Conservation (phyloP, 2,888 invertebrate species). For the Bellardia bayeri region DNA sequence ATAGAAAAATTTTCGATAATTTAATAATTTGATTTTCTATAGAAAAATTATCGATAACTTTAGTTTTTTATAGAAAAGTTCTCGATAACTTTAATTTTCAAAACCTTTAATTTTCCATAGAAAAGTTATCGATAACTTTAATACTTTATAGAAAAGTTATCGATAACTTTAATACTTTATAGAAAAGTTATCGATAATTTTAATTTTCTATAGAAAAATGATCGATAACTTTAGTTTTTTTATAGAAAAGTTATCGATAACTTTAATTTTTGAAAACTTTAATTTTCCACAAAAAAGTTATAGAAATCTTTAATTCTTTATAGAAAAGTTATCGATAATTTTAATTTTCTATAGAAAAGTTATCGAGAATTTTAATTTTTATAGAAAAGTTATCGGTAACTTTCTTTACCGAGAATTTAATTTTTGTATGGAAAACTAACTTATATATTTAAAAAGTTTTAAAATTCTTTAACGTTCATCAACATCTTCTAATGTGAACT, state of each 20-base stretch:
- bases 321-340: background rate
- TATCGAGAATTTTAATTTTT: background rate
- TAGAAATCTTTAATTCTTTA: background rate
- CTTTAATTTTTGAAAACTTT: background rate
- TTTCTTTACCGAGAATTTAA: conserved; percentile 1
- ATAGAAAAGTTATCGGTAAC: conserved; percentile 2
- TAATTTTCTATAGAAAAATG: background rate
- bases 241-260: background rate
- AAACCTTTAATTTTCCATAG: background rate
- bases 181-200: background rate
- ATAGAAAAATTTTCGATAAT: too few species aligned
- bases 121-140: too few species aligned
- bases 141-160: background rate
- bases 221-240: background rate
- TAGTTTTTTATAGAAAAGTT: background rate
- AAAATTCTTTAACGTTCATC: background rate
- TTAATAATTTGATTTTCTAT: too few species aligned
- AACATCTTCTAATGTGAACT: background rate
- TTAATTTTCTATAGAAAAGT: background rate
- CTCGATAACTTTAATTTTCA: background rate
- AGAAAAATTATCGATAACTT: background rate
- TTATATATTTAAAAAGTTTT: too few species aligned
- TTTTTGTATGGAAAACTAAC: background rate
- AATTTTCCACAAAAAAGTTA: background rate
- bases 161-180: background rate